phyloP scores from a whole-genome alignment of 2,797 vertebrate species.

The Valencia hispanica region DNA sequence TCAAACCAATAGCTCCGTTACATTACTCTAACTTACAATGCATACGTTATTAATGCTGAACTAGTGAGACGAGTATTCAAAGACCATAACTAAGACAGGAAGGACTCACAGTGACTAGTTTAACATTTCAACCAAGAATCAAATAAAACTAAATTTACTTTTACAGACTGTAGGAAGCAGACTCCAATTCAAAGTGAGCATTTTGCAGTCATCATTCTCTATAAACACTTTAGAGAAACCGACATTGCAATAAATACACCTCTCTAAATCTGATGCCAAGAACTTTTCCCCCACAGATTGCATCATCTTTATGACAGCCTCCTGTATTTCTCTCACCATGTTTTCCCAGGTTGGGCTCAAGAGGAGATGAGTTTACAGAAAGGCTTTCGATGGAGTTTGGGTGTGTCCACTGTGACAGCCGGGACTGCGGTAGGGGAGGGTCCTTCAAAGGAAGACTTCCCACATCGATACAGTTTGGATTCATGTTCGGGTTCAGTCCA shows the following conservation, averaged over 20 bases:
- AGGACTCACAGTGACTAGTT: no score
- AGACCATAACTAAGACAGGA: background rate
- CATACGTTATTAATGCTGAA: background rate
- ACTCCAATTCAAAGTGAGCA: background rate
- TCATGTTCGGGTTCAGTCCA: constrained; percentile 94
- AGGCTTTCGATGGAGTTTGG: constrained; percentile 93
- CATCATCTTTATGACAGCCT: background rate
- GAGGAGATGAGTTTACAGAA: constrained; percentile 89
- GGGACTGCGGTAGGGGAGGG: constrained; percentile 93
- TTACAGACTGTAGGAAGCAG: background rate
- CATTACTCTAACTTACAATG: background rate
- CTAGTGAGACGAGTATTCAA: background rate
- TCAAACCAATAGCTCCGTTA: background rate
- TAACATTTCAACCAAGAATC: no score
- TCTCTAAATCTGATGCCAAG: background rate
- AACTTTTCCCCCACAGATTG: background rate
- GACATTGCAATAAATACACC: background rate
- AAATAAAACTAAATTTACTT: background rate
- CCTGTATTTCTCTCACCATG: constrained; percentile 81
- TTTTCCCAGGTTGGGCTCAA: constrained; percentile 93
- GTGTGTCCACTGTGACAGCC: constrained; percentile 98
- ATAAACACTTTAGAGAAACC: background rate
- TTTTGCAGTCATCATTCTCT: background rate
- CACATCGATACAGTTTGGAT: constrained; percentile 96
- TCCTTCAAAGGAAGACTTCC: constrained; percentile 93